These are phyloP conservation scores for Narcine bancroftii DNA, from an alignment of 2,113 vertebrate genomes.

Conservation along the genomic window DNA sequence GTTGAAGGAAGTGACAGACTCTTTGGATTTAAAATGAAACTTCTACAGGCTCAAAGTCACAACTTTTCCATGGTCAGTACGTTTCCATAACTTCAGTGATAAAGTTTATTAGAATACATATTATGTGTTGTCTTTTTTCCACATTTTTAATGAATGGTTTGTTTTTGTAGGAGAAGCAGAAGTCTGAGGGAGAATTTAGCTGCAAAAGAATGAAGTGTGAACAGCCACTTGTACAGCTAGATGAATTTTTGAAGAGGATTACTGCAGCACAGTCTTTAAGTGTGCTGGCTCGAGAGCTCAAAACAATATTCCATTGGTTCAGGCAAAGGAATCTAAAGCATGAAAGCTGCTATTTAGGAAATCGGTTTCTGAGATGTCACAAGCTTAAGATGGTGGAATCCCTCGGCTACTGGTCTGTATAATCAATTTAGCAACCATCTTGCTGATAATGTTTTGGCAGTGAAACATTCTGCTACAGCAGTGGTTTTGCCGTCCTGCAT, in stretches of 20 bases:
- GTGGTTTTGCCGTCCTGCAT: neutral
- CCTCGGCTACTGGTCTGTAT: constrained; percentile 22
- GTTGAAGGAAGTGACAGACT: neutral
- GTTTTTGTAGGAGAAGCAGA: neutral
- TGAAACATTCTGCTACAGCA: neutral
- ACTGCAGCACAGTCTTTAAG: constrained; percentile 13
- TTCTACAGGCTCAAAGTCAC: neutral
- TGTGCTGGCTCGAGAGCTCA: neutral
- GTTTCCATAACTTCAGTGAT: neutral
- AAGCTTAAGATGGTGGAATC: constrained; percentile 19
- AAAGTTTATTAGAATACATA: too few species aligned
- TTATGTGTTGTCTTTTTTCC: neutral
- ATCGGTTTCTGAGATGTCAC: neutral
- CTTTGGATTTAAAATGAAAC: neutral
- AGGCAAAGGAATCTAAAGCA: neutral
- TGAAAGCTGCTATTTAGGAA: constrained; percentile 25
- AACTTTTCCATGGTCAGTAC: neutral
- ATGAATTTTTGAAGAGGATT: neutral
- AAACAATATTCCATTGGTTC: constrained; percentile 28
- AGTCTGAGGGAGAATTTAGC: neutral
- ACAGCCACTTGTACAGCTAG: too few species aligned
- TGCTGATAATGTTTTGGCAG: neutral
- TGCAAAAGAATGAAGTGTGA: neutral
- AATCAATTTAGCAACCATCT: neutral
- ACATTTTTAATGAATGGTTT: neutral